Percentiles rank a stretch among this genome's conserved stretches.
These are phyloP conservation scores for Falco berigora DNA, from an alignment of 2,797 vertebrate genomes.

Conservation along the genomic window DNA sequence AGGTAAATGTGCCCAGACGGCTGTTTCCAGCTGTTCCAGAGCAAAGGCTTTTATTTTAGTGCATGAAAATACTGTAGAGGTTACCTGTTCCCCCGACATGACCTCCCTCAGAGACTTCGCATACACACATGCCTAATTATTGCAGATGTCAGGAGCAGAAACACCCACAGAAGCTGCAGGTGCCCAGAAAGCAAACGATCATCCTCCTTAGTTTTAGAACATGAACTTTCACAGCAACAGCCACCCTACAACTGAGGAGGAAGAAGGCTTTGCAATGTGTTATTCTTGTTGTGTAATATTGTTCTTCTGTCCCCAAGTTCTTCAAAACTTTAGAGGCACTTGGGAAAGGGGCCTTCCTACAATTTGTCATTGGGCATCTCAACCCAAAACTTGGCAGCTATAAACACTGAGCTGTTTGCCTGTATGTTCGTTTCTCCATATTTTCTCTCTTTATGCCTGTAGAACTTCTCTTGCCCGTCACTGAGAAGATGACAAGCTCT, in stretches of 20 bases:
- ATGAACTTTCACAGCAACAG: accelerated
- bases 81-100: neutral
- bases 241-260: neutral
- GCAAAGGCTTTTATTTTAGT: neutral
- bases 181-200: neutral
- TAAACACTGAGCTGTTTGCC: accelerated
- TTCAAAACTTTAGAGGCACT: neutral
- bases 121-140: neutral
- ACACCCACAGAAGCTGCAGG: neutral
- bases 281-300: neutral
- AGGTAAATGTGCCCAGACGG: neutral
- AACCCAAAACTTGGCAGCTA: neutral
- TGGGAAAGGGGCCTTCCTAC: neutral
- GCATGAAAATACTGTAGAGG: neutral
- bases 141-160: neutral
- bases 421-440: neutral
- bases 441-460: neutral
- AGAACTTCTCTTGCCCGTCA: neutral
- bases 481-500: neutral
- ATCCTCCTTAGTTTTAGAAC: neutral
- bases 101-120: neutral
- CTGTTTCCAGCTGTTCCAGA: neutral
- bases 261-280: neutral
- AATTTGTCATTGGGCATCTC: neutral
- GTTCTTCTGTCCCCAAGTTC: neutral